A percentile compares a stretch with the other conserved stretches of the same genome.
These are phyloP conservation scores for Onychostoma macrolepis DNA, from an alignment of 2,113 vertebrate genomes.

Conservation along the genomic window DNA sequence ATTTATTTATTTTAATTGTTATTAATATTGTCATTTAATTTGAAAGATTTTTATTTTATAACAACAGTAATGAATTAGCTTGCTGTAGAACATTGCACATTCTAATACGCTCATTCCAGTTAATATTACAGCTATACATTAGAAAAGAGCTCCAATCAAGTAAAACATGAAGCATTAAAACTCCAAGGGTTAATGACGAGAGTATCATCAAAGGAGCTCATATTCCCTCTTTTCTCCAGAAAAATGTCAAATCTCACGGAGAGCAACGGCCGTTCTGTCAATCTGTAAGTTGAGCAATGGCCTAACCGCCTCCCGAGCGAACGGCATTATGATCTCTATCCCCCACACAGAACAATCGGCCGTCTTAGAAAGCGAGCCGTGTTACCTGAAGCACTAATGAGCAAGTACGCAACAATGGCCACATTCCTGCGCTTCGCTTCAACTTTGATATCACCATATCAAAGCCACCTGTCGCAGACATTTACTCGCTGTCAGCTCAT, in stretches of 20 bases:
- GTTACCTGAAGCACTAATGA: constrained; percentile 62
- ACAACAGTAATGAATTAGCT: background rate
- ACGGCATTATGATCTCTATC: constrained; percentile 60
- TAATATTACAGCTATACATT: background rate
- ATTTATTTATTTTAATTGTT: too few species aligned
- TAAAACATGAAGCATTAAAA: background rate
- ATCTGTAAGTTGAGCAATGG: constrained; percentile 57
- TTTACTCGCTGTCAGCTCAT: constrained; percentile 50
- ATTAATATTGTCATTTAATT: too few species aligned
- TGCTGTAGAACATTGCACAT: too few species aligned
- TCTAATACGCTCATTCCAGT: background rate
- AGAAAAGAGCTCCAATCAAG: background rate
- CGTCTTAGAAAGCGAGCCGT: constrained; percentile 49
- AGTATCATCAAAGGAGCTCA: constrained; percentile 29
- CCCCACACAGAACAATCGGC: constrained; percentile 52
- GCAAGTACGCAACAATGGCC: constrained; percentile 66
- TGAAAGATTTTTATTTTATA: too few species aligned
- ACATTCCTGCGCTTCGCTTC: constrained; percentile 64
- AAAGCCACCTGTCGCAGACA: constrained; percentile 64
- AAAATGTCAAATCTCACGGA: constrained; percentile 11
- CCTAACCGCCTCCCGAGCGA: constrained; percentile 43
- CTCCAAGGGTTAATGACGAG: background rate
- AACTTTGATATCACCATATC: constrained; percentile 71
- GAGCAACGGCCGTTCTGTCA: background rate
- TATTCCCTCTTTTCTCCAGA: constrained; percentile 9